Conservation (phyloP, 2,888 invertebrate species). For the Gymnoscelis rufifasciata region DNA sequence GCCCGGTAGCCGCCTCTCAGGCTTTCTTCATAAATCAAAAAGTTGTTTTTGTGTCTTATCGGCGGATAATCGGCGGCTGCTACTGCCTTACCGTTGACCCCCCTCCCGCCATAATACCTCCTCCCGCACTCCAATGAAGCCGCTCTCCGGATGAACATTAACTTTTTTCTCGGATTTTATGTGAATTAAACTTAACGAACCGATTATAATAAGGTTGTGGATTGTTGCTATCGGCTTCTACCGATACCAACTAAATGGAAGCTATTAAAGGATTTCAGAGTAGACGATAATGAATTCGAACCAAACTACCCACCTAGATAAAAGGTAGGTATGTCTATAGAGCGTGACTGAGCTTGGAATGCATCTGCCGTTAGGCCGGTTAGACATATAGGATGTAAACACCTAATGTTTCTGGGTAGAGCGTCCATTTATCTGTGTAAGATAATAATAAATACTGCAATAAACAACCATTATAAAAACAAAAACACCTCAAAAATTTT, state of each 20-base stretch:
- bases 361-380: conserved; percentile 21
- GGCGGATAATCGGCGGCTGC: conserved; percentile 71
- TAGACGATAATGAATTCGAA: conserved; percentile 41
- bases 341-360: conserved; percentile 23
- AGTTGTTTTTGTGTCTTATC: conserved; percentile 75
- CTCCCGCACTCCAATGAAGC: conserved; percentile 27
- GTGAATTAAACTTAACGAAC: conserved; percentile 58
- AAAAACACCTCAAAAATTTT: no score
- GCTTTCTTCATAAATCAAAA: conserved; percentile 78
- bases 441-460: background rate
- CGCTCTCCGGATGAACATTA: conserved; percentile 52
- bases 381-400: background rate
- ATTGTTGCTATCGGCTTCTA: conserved; percentile 40
- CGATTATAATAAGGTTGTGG: conserved; percentile 42
- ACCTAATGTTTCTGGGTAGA: background rate
- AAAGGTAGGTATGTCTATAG: conserved; percentile 3
- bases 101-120: conserved; percentile 30
- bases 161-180: conserved; percentile 59
- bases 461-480: no score
- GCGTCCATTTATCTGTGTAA: background rate
- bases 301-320: conserved; percentile 11
- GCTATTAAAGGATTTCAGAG: conserved; percentile 56
- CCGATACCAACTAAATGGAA: conserved; percentile 47
- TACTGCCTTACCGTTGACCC: conserved; percentile 52
- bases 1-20: conserved; percentile 68